These are phyloP conservation scores for Prunella fulvescens DNA, from an alignment of 2,113 vertebrate species.

Conservation along the genomic window DNA sequence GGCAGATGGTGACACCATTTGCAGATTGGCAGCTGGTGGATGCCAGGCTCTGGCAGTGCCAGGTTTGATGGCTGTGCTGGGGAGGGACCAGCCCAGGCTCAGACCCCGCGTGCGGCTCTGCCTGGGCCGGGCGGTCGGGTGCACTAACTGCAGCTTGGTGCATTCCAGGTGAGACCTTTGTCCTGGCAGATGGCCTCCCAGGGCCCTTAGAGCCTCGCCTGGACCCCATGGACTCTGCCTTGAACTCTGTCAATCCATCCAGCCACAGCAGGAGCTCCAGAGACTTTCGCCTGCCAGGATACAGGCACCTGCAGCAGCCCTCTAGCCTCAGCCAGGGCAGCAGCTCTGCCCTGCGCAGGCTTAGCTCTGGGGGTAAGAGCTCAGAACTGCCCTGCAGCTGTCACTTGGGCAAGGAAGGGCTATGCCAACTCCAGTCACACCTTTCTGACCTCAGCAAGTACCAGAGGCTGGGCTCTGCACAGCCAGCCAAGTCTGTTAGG, in stretches of 20 bases:
- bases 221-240: slow-evolving; percentile 80
- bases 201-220: slow-evolving; percentile 77
- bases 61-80: background rate
- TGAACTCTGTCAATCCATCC: slow-evolving; percentile 77
- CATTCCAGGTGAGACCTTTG: slow-evolving; percentile 83
- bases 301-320: slow-evolving; percentile 78
- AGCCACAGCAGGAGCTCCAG: slow-evolving; percentile 72
- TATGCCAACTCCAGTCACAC: background rate
- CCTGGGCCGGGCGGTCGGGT: background rate
- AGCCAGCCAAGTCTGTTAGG: background rate
- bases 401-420: background rate
- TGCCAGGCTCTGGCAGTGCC: background rate
- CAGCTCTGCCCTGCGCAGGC: slow-evolving; percentile 73
- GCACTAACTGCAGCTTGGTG: slow-evolving; percentile 48
- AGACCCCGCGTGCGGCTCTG: background rate
- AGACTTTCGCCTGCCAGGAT: slow-evolving; percentile 72
- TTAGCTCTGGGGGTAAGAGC: slow-evolving; percentile 82
- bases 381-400: background rate
- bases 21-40: background rate
- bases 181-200: slow-evolving; percentile 75
- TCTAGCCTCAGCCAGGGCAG: slow-evolving; percentile 69
- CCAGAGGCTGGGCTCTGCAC: background rate
- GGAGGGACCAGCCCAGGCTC: background rate
- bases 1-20: background rate
- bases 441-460: background rate